Base-by-base conservation (phyloP, 2,888 invertebrate species). In the Drosophila differens region DNA sequence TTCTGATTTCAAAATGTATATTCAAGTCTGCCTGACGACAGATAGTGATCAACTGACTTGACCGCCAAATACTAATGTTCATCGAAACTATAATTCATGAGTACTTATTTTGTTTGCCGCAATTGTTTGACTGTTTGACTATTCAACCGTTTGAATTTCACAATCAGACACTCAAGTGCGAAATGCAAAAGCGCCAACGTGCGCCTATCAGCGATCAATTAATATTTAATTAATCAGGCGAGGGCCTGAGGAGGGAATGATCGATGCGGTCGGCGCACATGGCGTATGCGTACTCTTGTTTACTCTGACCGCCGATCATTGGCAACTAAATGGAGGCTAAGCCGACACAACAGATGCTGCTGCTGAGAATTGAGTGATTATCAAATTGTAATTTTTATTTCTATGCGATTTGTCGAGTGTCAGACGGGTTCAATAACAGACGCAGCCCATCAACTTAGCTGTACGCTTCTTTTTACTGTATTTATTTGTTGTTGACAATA, bases 161-260 rank as follows among this genome's bases (percentile, higher is more conserved):
- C 37, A 74, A 79, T 74, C 70, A 44, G 22, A 41, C 22, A 44
- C 54, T n/a, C 37, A 74, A 63, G 72, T 74, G 82, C 60, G 67
- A 76, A 62, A 60, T 54, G 49, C 60, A 75, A 68, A 84, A 67
- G 87, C 71, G 78, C 51, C 70, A 76, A 61, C 62, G 75, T 71
- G 67, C 72, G 82, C 89, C 84, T 89, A 90, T 91, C 91, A 84
- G 63, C 76, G 80, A 82, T 74, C 91, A 91, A 91, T 91, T 91
- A 91, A 90, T 89, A 84, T 91, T 91, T 90, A 91, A 91, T 91
- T 91, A 91, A 91, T 80, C 81, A 81, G 81, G 53, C 76, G 76
- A 65, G 63, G 76, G 73, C 28, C 25, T 51, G 58, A 14, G 70
- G 28, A 32, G 58, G 52, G n/a, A 30, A 16, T 4, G 33, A n/a